Base-by-base conservation (phyloP, 2,888 invertebrate species). In the Ceriagrion tenellum region DNA sequence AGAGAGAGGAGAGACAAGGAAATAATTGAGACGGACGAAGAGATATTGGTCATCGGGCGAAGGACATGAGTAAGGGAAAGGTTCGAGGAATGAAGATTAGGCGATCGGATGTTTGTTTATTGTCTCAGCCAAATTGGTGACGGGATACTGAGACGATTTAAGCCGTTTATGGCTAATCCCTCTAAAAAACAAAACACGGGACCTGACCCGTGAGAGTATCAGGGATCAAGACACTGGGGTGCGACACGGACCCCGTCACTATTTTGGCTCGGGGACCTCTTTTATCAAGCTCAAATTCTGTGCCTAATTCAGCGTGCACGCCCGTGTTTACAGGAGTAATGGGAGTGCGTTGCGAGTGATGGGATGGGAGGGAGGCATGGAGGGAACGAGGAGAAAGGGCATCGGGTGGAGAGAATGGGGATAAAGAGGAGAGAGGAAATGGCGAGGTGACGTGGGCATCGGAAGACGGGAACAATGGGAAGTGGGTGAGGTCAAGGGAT, bases 401-500 rank as follows among this genome's bases (percentile, higher is more conserved):
- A 20, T 59, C 1, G 59, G 91, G 63, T 10, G 23, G 63, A 91
- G 30, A 30, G 69, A 40, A 40, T 8, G 30, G 26, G 47, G 26
- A 35, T 16, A 91, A 35, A 20, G 16, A 59, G 59, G 59, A 30
- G 23, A 23, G 56, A 55, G 18, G 47, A 59, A 30, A 35, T 59
- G 12, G 35, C n/a, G 59, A 16, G 88, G 47, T 88, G 47, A 8
- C 20, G 88, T 23, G 88, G 23, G 88, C 16, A 12, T 47, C 4
- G 1, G 55, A 18, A 55, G 55, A 55, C 23, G 47, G 40, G 93
- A 1, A 69, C 93, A 74, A 93, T 35, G 18, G 63, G 74, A 63
- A 26, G 47, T 93, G 47, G 69, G 47, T 63, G 69, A 63, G 91
- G 91, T 91, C 69, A 69, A 93, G 91, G 63, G 30, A 91, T 56